A percentile compares a stretch with the other conserved stretches of the same genome.
Conservation (phyloP, 1,140 invertebrate species). For the Pogonomyrmex barbatus region DNA sequence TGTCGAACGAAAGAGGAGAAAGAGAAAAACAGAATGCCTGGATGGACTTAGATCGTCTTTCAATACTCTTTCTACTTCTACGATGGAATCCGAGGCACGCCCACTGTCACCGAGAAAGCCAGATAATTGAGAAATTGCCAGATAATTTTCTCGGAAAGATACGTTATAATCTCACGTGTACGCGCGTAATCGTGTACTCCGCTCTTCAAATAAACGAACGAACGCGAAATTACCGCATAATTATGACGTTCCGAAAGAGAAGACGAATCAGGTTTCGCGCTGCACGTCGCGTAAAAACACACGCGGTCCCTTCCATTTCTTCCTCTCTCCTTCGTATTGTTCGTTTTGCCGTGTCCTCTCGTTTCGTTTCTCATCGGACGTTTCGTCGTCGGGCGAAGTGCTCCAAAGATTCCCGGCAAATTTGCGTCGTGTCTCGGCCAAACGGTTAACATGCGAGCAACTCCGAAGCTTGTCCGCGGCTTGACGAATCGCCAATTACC, state of each 20-base stretch:
- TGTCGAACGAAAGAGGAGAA: not conserved
- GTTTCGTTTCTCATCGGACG: slow-evolving; percentile 69
- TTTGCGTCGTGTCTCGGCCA: slow-evolving; percentile 63
- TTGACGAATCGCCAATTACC: slow-evolving; percentile 65
- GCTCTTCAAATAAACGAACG: slow-evolving; percentile 66
- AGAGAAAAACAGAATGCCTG: not conserved
- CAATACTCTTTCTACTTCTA: slow-evolving; percentile 4
- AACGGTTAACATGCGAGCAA: slow-evolving; percentile 71
- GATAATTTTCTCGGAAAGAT: slow-evolving; percentile 51
- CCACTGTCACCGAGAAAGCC: slow-evolving; percentile 35
- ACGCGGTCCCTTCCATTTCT: slow-evolving; percentile 4
- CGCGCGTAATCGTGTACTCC: not conserved
- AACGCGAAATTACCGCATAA: slow-evolving; percentile 72
- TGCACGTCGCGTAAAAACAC: slow-evolving; percentile 60
- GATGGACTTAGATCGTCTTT: slow-evolving; percentile 1
- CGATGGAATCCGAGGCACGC: slow-evolving; percentile 23
- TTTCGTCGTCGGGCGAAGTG: slow-evolving; percentile 69
- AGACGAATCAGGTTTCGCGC: slow-evolving; percentile 61
- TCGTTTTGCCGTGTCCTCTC: slow-evolving; percentile 48
- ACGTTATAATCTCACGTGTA: slow-evolving; percentile 43
- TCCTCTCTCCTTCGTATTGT: slow-evolving; percentile 15
- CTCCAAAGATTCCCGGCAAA: slow-evolving; percentile 59
- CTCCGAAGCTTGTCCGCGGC: slow-evolving; percentile 62
- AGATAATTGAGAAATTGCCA: slow-evolving; percentile 61
- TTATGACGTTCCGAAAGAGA: slow-evolving; percentile 68